Evolutionary conservation across 2,888 invertebrate species (phyloP).

Genomic region (Lycia hirtaria): DNA sequence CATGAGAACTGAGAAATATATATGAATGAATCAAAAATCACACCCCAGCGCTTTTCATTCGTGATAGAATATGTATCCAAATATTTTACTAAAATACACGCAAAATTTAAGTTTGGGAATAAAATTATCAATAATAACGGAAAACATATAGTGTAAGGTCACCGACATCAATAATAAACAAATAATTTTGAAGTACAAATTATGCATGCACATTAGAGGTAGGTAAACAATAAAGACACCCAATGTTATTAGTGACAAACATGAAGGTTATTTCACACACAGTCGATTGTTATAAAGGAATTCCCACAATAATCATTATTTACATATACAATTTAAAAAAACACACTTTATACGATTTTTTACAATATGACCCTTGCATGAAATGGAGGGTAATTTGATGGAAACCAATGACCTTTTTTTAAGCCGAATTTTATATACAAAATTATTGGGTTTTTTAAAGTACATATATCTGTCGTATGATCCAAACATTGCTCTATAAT

Average conservation of each 20-base stretch:
- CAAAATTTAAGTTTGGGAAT: too few species aligned
- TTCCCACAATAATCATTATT: constrained; percentile 42
- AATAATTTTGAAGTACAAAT: constrained; percentile 3
- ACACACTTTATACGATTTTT: constrained; percentile 9
- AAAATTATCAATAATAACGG: neutral
- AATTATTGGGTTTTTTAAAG: too few species aligned
- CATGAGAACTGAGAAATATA: too few species aligned
- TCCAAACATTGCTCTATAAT: too few species aligned
- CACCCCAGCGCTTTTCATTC: too few species aligned
- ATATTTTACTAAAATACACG: too few species aligned
- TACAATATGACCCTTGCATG: constrained; percentile 26
- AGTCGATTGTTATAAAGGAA: constrained; percentile 38
- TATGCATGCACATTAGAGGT: constrained; percentile 51
- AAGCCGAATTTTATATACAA: neutral
- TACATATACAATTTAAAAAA: constrained; percentile 33
- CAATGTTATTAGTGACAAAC: constrained; percentile 63
- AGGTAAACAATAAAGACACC: constrained; percentile 44
- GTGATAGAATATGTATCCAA: too few species aligned
- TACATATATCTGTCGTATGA: too few species aligned
- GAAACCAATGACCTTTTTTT: constrained; percentile 11
- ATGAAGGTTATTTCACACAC: constrained; percentile 54
- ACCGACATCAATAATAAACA: neutral
- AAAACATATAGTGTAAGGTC: neutral
- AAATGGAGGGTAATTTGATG: constrained; percentile 33
- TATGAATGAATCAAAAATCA: too few species aligned